phyloP scores from a whole-genome alignment of 2,113 vertebrate genomes.

The Candoia aspera region DNA sequence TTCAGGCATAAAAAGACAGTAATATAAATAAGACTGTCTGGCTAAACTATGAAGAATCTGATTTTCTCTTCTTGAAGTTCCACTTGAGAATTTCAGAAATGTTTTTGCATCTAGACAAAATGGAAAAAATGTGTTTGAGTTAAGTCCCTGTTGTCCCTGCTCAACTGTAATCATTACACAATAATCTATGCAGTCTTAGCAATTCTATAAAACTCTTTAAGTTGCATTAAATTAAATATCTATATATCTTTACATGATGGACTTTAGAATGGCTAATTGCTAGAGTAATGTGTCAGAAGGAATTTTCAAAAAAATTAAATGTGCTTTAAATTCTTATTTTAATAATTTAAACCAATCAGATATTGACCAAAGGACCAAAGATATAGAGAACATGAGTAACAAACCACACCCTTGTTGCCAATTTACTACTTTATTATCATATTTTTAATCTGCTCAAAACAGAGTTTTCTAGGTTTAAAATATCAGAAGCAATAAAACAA shows the following conservation, averaged over 20 bases:
- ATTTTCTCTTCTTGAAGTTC: not conserved
- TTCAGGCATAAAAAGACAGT: not conserved
- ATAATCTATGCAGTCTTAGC: not conserved
- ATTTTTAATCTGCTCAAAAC: too few species aligned
- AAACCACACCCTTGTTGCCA: too few species aligned
- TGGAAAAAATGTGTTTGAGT: not conserved
- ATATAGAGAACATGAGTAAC: too few species aligned
- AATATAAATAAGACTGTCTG: not conserved
- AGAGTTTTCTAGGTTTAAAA: too few species aligned
- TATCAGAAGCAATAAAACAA: too few species aligned
- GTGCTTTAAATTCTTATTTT: not conserved
- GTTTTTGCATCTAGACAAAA: not conserved
- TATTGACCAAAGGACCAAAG: not conserved
- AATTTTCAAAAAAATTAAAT: not conserved
- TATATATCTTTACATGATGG: not conserved
- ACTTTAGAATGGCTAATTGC: constrained; percentile 1
- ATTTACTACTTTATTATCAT: too few species aligned
- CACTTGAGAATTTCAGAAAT: not conserved
- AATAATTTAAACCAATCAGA: not conserved
- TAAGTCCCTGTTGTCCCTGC: too few species aligned
- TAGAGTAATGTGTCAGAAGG: not conserved
- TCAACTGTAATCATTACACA: not conserved
- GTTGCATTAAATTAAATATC: not conserved
- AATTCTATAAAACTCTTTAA: not conserved
- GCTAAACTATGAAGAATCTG: not conserved